phyloP scores from a whole-genome alignment of 2,888 invertebrate species.

The Nemapogon koenigi region DNA sequence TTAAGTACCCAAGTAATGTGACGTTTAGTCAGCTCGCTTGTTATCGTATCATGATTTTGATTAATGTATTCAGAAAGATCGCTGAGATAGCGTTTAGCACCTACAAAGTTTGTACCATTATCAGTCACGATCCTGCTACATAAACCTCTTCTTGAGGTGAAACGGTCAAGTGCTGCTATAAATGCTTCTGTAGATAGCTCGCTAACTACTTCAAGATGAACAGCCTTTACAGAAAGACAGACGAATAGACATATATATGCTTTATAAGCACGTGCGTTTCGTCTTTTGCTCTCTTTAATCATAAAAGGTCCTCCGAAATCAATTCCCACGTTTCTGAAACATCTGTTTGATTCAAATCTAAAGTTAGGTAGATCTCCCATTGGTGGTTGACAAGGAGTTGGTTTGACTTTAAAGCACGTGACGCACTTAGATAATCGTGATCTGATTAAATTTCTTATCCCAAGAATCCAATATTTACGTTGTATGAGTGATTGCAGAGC shows the following conservation, averaged over 20 bases:
- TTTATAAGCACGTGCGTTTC: slow-evolving; percentile 10
- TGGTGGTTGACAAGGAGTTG: slow-evolving; percentile 6
- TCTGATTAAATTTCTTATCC: slow-evolving; percentile 2
- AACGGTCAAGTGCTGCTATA: slow-evolving; percentile 12
- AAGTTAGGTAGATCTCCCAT: slow-evolving; percentile 15
- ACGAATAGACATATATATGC: slow-evolving; percentile 15
- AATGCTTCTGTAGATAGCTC: slow-evolving; percentile 19
- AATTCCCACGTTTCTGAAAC: slow-evolving; percentile 14
- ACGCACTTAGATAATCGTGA: slow-evolving; percentile 10
- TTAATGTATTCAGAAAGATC: slow-evolving; percentile 10
- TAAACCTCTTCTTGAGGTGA: slow-evolving; percentile 14
- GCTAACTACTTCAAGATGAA: slow-evolving; percentile 19
- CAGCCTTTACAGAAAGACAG: slow-evolving; percentile 18
- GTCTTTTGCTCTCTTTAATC: slow-evolving; percentile 9
- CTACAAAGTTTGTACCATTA: slow-evolving; percentile 22
- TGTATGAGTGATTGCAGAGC: slow-evolving; percentile 7
- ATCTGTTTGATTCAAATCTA: slow-evolving; percentile 10
- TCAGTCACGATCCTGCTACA: slow-evolving; percentile 19
- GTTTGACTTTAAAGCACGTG: slow-evolving; percentile 8
- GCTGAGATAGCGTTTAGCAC: slow-evolving; percentile 17
- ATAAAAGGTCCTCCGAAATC: slow-evolving; percentile 18
- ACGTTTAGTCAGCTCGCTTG: slow-evolving; percentile 12
- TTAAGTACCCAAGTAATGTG: slow-evolving; percentile 22
- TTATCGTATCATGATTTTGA: background rate
- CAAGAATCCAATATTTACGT: slow-evolving; percentile 8